phyloP scores from a whole-genome alignment of 2,113 vertebrate species.

The Oncorhynchus kisutch region DNA sequence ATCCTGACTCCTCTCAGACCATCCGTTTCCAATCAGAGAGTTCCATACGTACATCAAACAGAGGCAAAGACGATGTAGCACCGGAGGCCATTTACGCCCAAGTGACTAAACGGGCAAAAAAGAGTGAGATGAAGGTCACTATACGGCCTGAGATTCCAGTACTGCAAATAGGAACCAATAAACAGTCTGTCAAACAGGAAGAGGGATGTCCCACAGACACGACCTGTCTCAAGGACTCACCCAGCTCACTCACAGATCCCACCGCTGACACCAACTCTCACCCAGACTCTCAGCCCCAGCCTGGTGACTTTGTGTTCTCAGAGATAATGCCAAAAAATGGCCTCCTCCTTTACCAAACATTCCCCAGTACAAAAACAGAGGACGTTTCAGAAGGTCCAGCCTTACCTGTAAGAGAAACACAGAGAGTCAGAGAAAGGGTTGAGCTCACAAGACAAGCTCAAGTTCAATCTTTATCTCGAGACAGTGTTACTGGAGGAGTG shows the following conservation, averaged over 20 bases:
- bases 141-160: slow-evolving; percentile 73
- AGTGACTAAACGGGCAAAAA: slow-evolving; percentile 78
- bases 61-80: slow-evolving; percentile 58
- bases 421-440: background rate
- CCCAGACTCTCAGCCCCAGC: slow-evolving; percentile 42
- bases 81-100: slow-evolving; percentile 80
- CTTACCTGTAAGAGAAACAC: slow-evolving; percentile 63
- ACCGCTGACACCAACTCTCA: slow-evolving; percentile 12
- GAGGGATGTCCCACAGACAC: slow-evolving; percentile 23
- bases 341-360: slow-evolving; percentile 63
- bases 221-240: background rate
- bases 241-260: background rate
- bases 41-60: slow-evolving; percentile 52
- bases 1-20: slow-evolving; percentile 69
- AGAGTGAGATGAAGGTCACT: slow-evolving; percentile 74
- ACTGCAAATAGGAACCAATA: slow-evolving; percentile 72
- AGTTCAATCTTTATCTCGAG: slow-evolving; percentile 17
- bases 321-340: slow-evolving; percentile 72
- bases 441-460: slow-evolving; percentile 34
- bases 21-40: slow-evolving; percentile 72
- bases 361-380: slow-evolving; percentile 50
- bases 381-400: slow-evolving; percentile 60
- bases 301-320: slow-evolving; percentile 63
- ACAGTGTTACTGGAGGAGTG: slow-evolving; percentile 6
- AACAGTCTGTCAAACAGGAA: slow-evolving; percentile 43